These are phyloP conservation scores for Glossophaga mutica DNA, from an alignment of 2,797 vertebrate species.

Conservation along the genomic window DNA sequence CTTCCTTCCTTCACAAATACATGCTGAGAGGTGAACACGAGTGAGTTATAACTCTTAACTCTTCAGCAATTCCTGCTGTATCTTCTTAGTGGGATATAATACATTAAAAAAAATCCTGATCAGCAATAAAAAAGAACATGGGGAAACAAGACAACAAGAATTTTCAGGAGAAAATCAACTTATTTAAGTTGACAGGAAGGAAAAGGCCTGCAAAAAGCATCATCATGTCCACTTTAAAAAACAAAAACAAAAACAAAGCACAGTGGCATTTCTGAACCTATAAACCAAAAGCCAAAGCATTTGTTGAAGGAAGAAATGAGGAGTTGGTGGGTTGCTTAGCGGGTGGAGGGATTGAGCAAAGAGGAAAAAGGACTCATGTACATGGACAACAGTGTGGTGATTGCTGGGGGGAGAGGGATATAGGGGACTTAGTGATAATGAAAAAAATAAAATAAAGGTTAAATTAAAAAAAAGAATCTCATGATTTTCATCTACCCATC, in stretches of 20 bases:
- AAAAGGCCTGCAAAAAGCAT: neutral
- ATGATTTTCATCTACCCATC: neutral
- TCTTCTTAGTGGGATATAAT: neutral
- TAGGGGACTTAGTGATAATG: no score
- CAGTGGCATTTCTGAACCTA: neutral
- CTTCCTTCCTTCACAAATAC: neutral
- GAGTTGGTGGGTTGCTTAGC: neutral
- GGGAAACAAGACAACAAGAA: neutral
- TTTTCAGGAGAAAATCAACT: constrained; percentile 32
- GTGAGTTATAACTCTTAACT: neutral
- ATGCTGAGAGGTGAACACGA: neutral
- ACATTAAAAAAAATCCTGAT: neutral
- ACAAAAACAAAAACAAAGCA: neutral
- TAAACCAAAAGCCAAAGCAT: neutral
- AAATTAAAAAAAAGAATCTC: neutral
- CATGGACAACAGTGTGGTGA: no score
- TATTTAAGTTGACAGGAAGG: constrained; percentile 7
- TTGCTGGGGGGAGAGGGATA: no score
- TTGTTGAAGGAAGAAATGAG: constrained; percentile 3
- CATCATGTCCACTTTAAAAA: constrained; percentile 26
- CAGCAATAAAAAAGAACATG: neutral
- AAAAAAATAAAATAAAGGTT: no score
- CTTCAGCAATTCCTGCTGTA: neutral
- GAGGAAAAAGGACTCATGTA: no score
- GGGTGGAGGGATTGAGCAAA: no score